A percentile compares a stretch with the other conserved stretches of the same genome.
These are phyloP conservation scores for Drosophila kokeensis DNA, from an alignment of 2,888 invertebrate species.

Conservation along the genomic window DNA sequence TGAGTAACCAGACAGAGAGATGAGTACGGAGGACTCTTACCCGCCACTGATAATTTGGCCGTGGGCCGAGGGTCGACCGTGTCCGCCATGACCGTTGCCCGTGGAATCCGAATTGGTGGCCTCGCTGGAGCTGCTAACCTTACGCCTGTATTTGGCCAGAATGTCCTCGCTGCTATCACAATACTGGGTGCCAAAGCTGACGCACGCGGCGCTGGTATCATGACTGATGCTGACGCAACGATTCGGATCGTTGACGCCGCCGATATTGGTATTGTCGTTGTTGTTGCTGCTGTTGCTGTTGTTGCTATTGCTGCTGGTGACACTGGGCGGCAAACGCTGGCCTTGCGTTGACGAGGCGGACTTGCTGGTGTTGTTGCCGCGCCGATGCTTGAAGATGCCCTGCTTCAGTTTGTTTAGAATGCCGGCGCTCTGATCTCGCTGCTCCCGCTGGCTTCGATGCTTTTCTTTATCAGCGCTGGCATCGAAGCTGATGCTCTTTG, in stretches of 20 bases:
- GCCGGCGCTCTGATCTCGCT: conserved; percentile 86
- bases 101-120: conserved; percentile 85
- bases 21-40: conserved; percentile 29
- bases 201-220: conserved; percentile 71
- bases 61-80: conserved; percentile 14
- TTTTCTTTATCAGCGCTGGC: conserved; percentile 91
- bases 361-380: conserved; percentile 85
- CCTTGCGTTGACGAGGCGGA: neutral
- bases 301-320: conserved; percentile 85
- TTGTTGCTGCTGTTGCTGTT: conserved; percentile 64
- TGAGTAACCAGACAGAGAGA: neutral
- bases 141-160: conserved; percentile 95
- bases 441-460: conserved; percentile 52
- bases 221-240: conserved; percentile 80
- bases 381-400: conserved; percentile 88
- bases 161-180: conserved; percentile 95
- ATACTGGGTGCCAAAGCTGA: conserved; percentile 72
- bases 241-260: conserved; percentile 32
- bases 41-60: conserved; percentile 54
- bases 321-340: conserved; percentile 15
- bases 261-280: conserved; percentile 5
- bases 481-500: conserved; percentile 96
- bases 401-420: conserved; percentile 91
- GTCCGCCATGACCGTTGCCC: conserved; percentile 74
- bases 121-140: conserved; percentile 87